Evolutionary conservation across 1,140 invertebrate genomes (phyloP).

Genomic region (Magallana ariakensis): DNA sequence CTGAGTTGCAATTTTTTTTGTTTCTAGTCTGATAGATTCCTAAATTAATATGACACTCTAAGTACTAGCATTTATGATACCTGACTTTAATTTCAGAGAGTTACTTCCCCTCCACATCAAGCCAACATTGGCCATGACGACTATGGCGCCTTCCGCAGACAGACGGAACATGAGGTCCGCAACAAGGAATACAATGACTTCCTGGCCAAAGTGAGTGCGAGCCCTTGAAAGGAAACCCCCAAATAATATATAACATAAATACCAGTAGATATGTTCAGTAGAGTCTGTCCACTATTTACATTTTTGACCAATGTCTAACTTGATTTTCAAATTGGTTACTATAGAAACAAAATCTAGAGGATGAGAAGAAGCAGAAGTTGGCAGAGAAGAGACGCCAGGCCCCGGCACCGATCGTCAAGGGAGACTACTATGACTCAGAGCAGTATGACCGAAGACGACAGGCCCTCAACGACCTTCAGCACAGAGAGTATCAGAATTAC

Average conservation of each 20-base stretch:
- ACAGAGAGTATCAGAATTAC: constrained; percentile 42
- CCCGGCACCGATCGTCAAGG: constrained; percentile 41
- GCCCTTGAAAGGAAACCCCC: no score
- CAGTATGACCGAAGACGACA: constrained; percentile 42
- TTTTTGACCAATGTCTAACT: background rate
- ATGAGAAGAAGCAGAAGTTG: constrained; percentile 34
- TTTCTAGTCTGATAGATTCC: no score
- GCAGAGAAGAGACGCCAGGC: constrained; percentile 7
- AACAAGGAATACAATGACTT: constrained; percentile 42
- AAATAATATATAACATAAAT: no score
- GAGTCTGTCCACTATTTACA: no score
- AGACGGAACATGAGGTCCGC: background rate
- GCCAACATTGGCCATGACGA: constrained; percentile 14
- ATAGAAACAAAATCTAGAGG: constrained; percentile 37
- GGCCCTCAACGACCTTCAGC: constrained; percentile 12
- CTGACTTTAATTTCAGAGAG: constrained; percentile 2
- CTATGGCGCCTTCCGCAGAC: background rate
- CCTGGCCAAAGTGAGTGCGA: background rate
- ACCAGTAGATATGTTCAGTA: no score
- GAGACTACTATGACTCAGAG: constrained; percentile 45
- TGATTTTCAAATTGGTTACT: background rate
- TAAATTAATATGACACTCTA: no score
- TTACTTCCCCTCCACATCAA: constrained; percentile 5
- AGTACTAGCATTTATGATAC: no score
- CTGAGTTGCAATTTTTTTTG: no score